Base-by-base conservation (phyloP, 30 jellyfish, hydroid and myxozoan genomes). In the Catostylus mosaicus region DNA sequence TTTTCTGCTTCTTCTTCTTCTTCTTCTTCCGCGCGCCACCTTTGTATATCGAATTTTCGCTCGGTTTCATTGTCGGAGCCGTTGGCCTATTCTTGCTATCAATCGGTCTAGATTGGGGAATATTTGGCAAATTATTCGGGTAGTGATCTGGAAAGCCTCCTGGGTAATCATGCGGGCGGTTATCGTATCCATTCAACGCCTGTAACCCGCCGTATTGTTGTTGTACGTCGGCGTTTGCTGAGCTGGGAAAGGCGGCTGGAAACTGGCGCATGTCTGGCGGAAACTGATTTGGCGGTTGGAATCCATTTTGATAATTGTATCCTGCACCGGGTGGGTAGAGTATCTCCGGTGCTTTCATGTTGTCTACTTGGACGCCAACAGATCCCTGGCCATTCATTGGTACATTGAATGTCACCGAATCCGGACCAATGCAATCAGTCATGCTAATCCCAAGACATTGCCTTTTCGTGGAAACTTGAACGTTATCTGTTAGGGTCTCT, bases 51-150 rank as follows among this genome's bases (percentile, higher is more conserved):
- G 91, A 68, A 64, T 79, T 47, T 67, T 79, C 90, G 45, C 84
- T 81, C 71, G 91, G 91, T 67, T 67, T 81, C 84, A 67, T 81
- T 20, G 84, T 81, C 14, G 91, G 91, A 14, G 38, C 91, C 26
- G 47, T 60, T 19, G 70, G 65, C 43, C 74, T 81, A 12, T 50
- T 81, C 40, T 81, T 67, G 14, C 35, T 68, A 1, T 35, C 67
- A 26, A 48, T 34, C 57, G 91, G 91, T 29, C 52, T 68, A 18
- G 91, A 81, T 43, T 47, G 77, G 14, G 91, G 91, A 84, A 81
- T 68, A 78, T 81, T 81, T 30, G 91, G 91, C 31, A 70, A 18
- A 37, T 81, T 67, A 30, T 48, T 68, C 72, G 91, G 91, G 59
- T 67, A 81, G 31, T 81, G 91, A 67, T 63, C 81, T 34, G 91